Evolutionary conservation across 2,888 invertebrate species (phyloP), one percentile per base, ranked within the genome.

Genomic region (Gastrophysa polygoni): DNA sequence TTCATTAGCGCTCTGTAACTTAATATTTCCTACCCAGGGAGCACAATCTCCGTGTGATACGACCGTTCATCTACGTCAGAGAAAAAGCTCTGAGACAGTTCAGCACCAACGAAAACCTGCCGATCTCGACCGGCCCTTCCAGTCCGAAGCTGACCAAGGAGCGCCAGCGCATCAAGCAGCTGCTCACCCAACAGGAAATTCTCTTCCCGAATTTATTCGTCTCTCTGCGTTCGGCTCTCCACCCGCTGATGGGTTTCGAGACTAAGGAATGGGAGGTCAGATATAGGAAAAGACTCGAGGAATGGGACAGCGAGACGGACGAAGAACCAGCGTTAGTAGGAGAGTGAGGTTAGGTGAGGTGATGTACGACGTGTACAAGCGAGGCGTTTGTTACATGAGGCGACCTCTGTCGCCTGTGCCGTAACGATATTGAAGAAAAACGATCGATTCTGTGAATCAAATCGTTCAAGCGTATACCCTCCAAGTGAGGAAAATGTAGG

Each of bases 61-160:
- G 95, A 52, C 95, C 96, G 16, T 91, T 95, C 76, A 90, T 94
- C 10, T 93, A 93, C 82, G 93, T 94, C 10, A 86, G 95, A 38
- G 93, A 92, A 73, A 87, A 87, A 73, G 86, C 89, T 4, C 81
- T 95, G 28, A 84, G 88, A 16, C 88, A 89, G 58, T 95, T 93
- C 81, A 88, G 89, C 11, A 89, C 89, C 73, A 86, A 88, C 69
- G 88, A 89, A 73, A 87, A 87, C 47, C 82, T 95, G 51, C 93
- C 94, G 0, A 85, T 91, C 69, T 64, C 74, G 18, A 73, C 73
- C 24, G 75, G 68, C 59, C 69, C 74, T 44, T 64, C 72, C 24
- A 75, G 73, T 61, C 73, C 76, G 4, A 78, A 80, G 54, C 66
- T 79, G 46, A 77, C 78, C 11, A 81, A 81, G 66, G 80, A 82